A percentile compares a stretch with the other conserved stretches of the same genome.
Conservation (phyloP, 2,113 vertebrate species). For the Syngnathoides biaculeatus region DNA sequence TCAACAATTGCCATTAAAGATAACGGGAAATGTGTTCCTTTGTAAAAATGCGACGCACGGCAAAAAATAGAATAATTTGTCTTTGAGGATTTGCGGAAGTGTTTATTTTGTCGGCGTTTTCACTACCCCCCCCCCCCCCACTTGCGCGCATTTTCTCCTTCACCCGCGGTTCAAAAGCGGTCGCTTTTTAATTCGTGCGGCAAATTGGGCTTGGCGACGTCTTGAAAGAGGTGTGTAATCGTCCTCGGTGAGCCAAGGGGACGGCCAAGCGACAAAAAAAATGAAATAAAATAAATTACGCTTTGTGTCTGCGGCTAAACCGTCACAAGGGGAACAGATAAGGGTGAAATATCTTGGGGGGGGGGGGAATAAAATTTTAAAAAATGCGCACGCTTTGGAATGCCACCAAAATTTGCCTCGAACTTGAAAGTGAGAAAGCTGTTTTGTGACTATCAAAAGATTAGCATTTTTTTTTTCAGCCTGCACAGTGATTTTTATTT, state of each 20-base stretch:
- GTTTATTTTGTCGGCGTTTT: constrained; percentile 3
- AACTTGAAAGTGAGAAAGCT: background rate
- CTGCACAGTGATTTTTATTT: background rate
- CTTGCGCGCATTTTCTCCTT: constrained; percentile 33
- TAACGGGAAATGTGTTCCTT: constrained; percentile 13
- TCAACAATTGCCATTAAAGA: constrained; percentile 11
- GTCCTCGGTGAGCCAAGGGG: constrained; percentile 53
- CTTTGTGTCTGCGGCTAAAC: constrained; percentile 36
- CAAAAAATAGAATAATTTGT: constrained; percentile 3
- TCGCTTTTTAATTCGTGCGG: constrained; percentile 64
- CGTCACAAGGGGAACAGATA: background rate
- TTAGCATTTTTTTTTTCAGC: background rate
- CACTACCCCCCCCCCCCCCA: background rate
- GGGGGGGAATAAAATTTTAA: background rate
- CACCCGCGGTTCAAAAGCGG: constrained; percentile 36
- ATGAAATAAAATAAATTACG: too few relatives aligned
- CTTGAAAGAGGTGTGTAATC: constrained; percentile 64
- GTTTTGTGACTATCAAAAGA: background rate
- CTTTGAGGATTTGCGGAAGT: background rate
- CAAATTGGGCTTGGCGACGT: constrained; percentile 64
- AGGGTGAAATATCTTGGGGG: constrained; percentile 1
- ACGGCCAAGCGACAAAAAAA: constrained; percentile 42
- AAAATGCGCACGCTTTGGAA: background rate
- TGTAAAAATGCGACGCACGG: constrained; percentile 14
- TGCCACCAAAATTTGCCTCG: background rate